Conservation (phyloP, 2,113 vertebrate genomes). For the Rhegmatorhina hoffmannsi region DNA sequence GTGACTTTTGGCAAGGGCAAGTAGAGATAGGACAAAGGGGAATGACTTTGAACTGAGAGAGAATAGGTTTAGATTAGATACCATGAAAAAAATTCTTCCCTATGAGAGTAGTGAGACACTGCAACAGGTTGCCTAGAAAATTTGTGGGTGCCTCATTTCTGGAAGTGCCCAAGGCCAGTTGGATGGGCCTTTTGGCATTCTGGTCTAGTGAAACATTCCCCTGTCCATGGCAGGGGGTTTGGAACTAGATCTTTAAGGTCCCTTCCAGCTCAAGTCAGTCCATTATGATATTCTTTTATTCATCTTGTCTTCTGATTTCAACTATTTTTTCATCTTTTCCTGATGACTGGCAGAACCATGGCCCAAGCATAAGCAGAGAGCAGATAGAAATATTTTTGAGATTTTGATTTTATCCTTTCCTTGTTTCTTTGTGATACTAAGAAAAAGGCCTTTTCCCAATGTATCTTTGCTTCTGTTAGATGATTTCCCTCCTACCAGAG, state of each 20-base stretch:
- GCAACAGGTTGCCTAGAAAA: background rate
- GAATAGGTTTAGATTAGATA: background rate
- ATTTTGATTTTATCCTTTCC: background rate
- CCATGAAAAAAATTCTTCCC: background rate
- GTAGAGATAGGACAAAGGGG: background rate
- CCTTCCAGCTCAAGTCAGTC: background rate
- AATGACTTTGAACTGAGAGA: background rate
- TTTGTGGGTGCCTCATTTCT: background rate
- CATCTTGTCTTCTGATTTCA: background rate
- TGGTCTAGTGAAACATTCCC: background rate
- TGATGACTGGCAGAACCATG: background rate
- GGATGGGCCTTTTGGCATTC: background rate
- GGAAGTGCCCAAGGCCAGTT: background rate
- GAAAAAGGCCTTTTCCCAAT: background rate
- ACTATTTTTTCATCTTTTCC: background rate
- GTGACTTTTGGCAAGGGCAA: background rate
- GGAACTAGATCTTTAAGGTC: background rate
- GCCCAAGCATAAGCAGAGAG: background rate
- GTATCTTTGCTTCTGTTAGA: background rate
- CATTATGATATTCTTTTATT: background rate
- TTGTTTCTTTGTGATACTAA: background rate
- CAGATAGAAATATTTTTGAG: background rate
- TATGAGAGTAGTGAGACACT: background rate
- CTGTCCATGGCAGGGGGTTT: background rate
- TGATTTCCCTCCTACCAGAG: background rate